A percentile compares a stretch with the other conserved stretches of the same genome.
Evolutionary conservation across 2,888 invertebrate genomes (phyloP).

Genomic region (Tridacna gigas): DNA sequence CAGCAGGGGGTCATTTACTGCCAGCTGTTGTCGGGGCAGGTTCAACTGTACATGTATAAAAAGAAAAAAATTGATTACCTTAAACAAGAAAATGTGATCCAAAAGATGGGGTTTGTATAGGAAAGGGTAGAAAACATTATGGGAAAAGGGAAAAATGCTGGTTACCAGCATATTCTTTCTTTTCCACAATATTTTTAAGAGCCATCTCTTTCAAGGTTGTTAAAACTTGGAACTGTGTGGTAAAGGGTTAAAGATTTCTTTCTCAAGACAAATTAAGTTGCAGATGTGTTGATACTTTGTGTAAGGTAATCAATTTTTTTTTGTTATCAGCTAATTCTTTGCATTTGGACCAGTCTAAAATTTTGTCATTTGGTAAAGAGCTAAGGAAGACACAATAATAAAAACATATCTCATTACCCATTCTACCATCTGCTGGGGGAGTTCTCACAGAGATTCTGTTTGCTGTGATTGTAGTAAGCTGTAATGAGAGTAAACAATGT

Average conservation of each 20-base stretch:
- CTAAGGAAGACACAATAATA: too few relatives aligned
- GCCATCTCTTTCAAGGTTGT: background rate
- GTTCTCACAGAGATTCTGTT: constrained; percentile 59
- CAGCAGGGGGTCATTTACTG: too few relatives aligned
- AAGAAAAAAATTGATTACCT: too few relatives aligned
- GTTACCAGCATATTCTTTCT: background rate
- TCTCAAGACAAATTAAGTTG: too few relatives aligned
- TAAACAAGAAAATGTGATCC: background rate
- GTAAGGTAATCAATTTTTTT: too few relatives aligned
- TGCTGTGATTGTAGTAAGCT: constrained; percentile 31
- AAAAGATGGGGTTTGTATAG: background rate
- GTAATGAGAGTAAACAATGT: background rate
- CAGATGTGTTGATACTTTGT: too few relatives aligned
- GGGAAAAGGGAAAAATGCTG: background rate
- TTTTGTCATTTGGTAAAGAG: background rate
- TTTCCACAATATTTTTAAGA: background rate
- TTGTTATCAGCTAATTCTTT: background rate
- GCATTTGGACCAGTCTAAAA: background rate
- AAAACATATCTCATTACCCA: constrained; percentile 44
- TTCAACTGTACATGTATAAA: too few relatives aligned
- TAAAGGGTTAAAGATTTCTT: too few relatives aligned
- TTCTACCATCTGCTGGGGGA: constrained; percentile 63
- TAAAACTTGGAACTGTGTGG: background rate
- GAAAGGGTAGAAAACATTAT: background rate
- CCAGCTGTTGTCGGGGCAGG: too few relatives aligned